Base-by-base conservation (phyloP, 2,797 vertebrate species). In the Scolopax rusticola region DNA sequence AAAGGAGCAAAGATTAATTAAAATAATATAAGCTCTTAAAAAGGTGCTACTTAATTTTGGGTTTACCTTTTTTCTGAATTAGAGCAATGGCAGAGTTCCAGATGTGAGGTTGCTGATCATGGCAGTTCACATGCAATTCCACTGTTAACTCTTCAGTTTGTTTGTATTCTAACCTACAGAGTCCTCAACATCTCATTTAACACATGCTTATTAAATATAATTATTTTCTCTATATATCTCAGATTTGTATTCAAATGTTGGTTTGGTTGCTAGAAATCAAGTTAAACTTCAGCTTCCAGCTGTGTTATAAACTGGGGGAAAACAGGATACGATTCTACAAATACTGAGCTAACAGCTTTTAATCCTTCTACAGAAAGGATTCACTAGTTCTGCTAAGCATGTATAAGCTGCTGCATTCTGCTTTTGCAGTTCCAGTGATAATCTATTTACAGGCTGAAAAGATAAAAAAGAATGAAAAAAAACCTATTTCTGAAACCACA, bases 191-290 rank as follows among this genome's bases (percentile, higher is more conserved):
- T 68, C 79, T 91, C 79, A 75, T 88, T 94, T 70, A 89, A 85
- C 68, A 64, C 32, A 9, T 70, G 45, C 68, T 87, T 80, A 87
- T 85, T 93, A 85, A 87, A 87, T 13, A 9, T 41, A 93, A 93
- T 87, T 91, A 95, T 95, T 84, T 83, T 38, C 63, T 61, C 20
- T 91, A 1, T 64, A 3, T 45, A 38, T 48, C 79, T 77, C 60
- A 60, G 53, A 30, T 30, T 56, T 43, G 28, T 38, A 45, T 87
- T 78, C 81, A 95, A n/a, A 75, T 71, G 79, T 77, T 93, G 75
- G 60, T 91, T 84, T 67, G 30, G 23, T 73, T 53, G 47, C 32
- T 77, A 13, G 48, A 64, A 87, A 83, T 65, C 73, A 60, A 89
- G 75, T 78, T 60, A 53, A 91, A 85, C 51, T 70, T 74, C 84